Conservation (phyloP, 2,797 vertebrate genomes). For the Pyrocephalus nanus region DNA sequence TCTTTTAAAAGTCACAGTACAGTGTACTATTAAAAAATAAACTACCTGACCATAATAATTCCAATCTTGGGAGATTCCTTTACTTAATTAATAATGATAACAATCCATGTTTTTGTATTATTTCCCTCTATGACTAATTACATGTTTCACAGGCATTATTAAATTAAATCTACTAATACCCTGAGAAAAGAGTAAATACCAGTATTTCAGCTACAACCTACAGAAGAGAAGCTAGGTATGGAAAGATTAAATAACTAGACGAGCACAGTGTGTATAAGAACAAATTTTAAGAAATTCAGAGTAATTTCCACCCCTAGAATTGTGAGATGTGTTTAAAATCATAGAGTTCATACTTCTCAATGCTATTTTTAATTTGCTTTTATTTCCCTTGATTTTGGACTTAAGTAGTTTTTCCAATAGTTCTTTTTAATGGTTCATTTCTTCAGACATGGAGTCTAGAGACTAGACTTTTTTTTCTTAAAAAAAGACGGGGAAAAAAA, state of each 20-base stretch:
- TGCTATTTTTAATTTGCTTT: neutral
- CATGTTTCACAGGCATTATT: neutral
- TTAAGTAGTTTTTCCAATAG: neutral
- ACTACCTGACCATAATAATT: neutral
- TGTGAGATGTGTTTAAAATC: neutral
- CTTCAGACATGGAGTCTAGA: neutral
- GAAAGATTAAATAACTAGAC: neutral
- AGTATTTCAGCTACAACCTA: neutral
- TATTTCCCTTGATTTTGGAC: neutral
- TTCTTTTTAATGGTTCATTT: neutral
- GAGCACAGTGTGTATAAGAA: neutral
- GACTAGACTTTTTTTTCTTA: neutral
- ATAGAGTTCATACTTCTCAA: neutral
- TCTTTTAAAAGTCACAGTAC: neutral
- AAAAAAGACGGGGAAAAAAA: neutral
- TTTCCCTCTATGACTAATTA: constrained; percentile 28
- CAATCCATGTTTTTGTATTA: neutral
- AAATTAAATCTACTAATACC: neutral
- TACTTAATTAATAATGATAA: constrained; percentile 43
- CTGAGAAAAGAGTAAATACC: constrained; percentile 4
- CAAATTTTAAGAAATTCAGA: neutral
- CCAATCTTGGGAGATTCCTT: neutral
- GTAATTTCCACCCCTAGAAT: neutral
- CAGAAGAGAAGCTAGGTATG: neutral
- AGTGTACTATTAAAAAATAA: neutral